Percentiles rank a stretch among this genome's conserved stretches.
Evolutionary conservation across 2,797 vertebrate species (phyloP).

Genomic region (Acipenser oxyrinchus): DNA sequence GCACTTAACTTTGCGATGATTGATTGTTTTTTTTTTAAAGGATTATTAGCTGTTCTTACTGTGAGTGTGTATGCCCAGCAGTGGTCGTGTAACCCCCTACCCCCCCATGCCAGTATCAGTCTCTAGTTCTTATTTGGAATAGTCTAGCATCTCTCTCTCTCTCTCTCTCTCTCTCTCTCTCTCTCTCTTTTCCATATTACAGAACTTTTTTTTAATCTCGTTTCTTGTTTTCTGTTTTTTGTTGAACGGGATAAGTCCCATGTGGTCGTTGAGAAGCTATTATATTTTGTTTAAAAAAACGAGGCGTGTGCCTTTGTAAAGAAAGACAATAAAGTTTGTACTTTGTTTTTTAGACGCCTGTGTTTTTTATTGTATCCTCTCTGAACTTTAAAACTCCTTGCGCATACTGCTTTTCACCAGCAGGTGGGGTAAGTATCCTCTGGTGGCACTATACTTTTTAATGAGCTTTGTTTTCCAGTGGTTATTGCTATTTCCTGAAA

Average conservation of each 20-base stretch:
- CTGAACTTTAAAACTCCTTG: constrained; percentile 23
- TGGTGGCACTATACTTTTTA: constrained; percentile 17
- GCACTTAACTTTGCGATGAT: constrained; percentile 70
- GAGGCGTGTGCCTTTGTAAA: constrained; percentile 98
- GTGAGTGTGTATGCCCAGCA: constrained; percentile 39
- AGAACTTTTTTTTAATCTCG: constrained; percentile 28
- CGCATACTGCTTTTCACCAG: constrained; percentile 44
- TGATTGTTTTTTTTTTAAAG: constrained; percentile 47
- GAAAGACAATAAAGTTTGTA: constrained; percentile 99
- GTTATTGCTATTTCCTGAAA: too few species aligned
- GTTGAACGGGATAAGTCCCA: constrained; percentile 60
- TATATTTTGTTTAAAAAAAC: constrained; percentile 86
- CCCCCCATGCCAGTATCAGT: constrained; percentile 24
- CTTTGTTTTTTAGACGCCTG: constrained; percentile 87
- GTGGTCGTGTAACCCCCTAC: constrained; percentile 36
- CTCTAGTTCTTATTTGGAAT: constrained; percentile 38
- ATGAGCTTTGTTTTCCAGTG: too few species aligned
- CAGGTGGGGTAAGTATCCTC: constrained; percentile 38
- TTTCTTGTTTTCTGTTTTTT: constrained; percentile 47
- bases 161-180: constrained; percentile 32
- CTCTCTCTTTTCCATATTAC: constrained; percentile 32
- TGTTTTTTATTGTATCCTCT: constrained; percentile 11
- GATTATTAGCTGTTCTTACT: constrained; percentile 55
- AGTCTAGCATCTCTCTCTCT: constrained; percentile 34
- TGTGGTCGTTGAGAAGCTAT: constrained; percentile 88